phyloP scores from a whole-genome alignment of 2,888 invertebrate species.

The Trilocha varians region DNA sequence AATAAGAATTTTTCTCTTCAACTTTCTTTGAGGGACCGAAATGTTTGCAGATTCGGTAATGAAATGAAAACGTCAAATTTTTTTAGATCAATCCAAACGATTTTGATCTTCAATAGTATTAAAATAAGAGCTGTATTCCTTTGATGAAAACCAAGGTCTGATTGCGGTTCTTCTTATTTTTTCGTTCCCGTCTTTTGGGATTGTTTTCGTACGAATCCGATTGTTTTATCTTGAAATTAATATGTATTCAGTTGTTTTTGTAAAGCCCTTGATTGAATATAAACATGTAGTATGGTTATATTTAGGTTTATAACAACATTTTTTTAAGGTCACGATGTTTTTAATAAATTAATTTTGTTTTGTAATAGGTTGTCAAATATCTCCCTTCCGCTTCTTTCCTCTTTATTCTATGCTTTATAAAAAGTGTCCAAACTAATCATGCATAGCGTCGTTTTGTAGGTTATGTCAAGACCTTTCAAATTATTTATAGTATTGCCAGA shows the following conservation, averaged over 20 bases:
- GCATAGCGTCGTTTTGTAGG: too few relatives aligned
- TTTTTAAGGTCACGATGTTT: too few relatives aligned
- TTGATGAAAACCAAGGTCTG: neutral
- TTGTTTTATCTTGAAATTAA: neutral
- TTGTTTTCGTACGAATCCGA: neutral
- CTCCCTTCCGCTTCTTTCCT: too few relatives aligned
- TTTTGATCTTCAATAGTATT: neutral
- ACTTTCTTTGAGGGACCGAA: neutral
- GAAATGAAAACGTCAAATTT: neutral
- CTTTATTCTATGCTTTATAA: too few relatives aligned
- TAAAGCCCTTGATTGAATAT: neutral
- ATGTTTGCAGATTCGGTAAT: neutral
- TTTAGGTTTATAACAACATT: too few relatives aligned
- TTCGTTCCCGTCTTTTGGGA: neutral
- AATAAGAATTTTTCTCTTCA: constrained; percentile 7
- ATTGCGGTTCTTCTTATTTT: neutral
- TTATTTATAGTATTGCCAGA: too few relatives aligned
- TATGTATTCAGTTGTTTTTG: neutral
- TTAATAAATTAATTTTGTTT: too few relatives aligned
- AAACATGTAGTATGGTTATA: too few relatives aligned
- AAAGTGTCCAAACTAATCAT: too few relatives aligned
- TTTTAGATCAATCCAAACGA: neutral
- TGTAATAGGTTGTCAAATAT: too few relatives aligned
- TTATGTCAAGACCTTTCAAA: too few relatives aligned
- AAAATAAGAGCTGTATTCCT: neutral